Conservation (phyloP, 2,797 vertebrate species). For the Lepidocolaptes lacrymiger region DNA sequence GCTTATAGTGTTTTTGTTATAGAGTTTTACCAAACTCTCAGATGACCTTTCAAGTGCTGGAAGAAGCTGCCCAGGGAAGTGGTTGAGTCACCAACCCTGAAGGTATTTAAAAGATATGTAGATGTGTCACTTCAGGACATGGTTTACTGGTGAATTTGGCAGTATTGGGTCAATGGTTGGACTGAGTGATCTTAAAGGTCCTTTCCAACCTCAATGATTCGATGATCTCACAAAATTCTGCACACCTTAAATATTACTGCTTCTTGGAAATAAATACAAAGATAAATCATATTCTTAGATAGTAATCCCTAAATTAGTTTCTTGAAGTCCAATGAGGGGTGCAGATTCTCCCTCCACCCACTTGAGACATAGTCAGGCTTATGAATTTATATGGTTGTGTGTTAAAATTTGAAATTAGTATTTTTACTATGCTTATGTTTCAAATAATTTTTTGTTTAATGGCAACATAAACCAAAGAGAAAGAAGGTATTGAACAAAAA, state of each 20-base stretch:
- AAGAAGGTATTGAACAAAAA: neutral
- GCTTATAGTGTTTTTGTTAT: neutral
- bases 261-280: neutral
- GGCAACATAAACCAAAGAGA: neutral
- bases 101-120: neutral
- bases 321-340: neutral
- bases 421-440: neutral
- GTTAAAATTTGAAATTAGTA: neutral
- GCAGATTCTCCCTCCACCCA: neutral
- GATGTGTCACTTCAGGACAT: rapidly evolving
- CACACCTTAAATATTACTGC: neutral
- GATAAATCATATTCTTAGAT: neutral
- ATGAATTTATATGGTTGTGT: neutral
- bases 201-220: neutral
- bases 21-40: neutral
- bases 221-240: neutral
- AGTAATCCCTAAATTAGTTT: neutral
- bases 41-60: neutral
- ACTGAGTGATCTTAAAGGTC: neutral
- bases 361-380: neutral
- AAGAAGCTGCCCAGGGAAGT: neutral
- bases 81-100: neutral
- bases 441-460: neutral
- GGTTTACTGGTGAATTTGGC: neutral
- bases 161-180: neutral